A percentile compares a stretch with the other conserved stretches of the same genome.
phyloP scores from a whole-genome alignment of 2,113 vertebrate genomes.

The Cariama cristata region DNA sequence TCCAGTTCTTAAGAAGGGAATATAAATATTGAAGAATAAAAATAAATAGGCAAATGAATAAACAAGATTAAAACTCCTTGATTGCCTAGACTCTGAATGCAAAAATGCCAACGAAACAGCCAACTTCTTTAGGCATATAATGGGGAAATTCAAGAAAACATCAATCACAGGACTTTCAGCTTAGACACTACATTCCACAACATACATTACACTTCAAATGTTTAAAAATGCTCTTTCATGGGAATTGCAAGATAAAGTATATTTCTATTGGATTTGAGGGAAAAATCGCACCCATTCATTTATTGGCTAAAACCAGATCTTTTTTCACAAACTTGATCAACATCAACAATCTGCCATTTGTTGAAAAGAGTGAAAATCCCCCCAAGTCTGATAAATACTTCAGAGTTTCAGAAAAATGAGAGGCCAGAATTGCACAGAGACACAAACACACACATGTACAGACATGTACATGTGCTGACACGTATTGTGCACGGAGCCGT shows the following conservation, averaged over 20 bases:
- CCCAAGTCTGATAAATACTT: neutral
- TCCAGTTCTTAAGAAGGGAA: neutral
- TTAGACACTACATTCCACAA: neutral
- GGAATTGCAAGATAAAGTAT: neutral
- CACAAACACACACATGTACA: rapidly evolving
- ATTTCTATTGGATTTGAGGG: neutral
- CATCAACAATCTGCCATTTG: neutral
- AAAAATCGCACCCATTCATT: neutral
- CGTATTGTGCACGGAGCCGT: rapidly evolving
- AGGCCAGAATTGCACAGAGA: neutral
- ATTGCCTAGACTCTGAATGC: neutral
- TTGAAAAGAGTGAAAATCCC: neutral
- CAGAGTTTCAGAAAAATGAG: neutral
- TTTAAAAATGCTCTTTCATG: neutral
- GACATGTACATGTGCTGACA: neutral
- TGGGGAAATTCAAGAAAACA: neutral
- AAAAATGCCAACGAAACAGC: neutral
- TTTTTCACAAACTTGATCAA: neutral
- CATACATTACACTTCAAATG: neutral
- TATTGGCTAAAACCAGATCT: neutral
- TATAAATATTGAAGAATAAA: conserved; percentile 25
- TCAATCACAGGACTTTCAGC: neutral
- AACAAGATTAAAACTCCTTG: neutral
- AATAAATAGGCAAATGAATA: conserved; percentile 42
- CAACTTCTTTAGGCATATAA: neutral